Base-by-base conservation (phyloP, 2,113 vertebrate genomes). In the Pholis gunnellus region DNA sequence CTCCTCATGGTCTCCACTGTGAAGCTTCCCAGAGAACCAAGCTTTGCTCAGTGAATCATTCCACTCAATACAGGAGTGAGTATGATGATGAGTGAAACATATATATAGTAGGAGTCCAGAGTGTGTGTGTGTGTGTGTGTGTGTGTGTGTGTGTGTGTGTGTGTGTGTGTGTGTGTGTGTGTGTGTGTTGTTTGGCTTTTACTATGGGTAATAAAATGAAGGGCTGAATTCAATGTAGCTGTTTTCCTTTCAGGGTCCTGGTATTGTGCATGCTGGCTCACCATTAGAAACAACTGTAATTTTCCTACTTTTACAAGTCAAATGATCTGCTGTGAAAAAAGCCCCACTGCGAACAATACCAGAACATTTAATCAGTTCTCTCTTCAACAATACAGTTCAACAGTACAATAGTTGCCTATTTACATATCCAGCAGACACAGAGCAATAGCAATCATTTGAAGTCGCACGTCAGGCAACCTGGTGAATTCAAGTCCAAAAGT, bases 1-100 rank as follows among this genome's bases (percentile, higher is more conserved):
- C 85, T 90, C 77, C 87, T 89, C 73, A 63, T 68, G 76, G 91
- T 82, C 75, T 88, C 73, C 76, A 63, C 81, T 66, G 50, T 64
- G 89, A 90, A 90, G 87, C 83, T 87, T 85, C 77, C 77, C 87
- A 83, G 76, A 83, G 72, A 88, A 79, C 79, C 69, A 25, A 67
- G 90, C 74, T 88, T 85, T 73, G 70, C 78, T 84, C 75, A 72
- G 77, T 91, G 79, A 90, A 83, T 93, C 87, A 91, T 64, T 83
- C 65, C 76, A 73, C 69, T 69, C 50, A 8, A 61, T 75, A 50
- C 44, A 50, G 9, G 44, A 86, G 54, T 40, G 69, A 78, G 56
- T 50, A 38, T 68, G 60, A 89, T 65, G 67, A 40, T 61, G 48
- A 87, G 63, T 64, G 59, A 46, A 87, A 42, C 38, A 65, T 54